These are phyloP conservation scores for Ophioninae sp. DNA, from an alignment of 2,888 invertebrate species.

Conservation along the genomic window DNA sequence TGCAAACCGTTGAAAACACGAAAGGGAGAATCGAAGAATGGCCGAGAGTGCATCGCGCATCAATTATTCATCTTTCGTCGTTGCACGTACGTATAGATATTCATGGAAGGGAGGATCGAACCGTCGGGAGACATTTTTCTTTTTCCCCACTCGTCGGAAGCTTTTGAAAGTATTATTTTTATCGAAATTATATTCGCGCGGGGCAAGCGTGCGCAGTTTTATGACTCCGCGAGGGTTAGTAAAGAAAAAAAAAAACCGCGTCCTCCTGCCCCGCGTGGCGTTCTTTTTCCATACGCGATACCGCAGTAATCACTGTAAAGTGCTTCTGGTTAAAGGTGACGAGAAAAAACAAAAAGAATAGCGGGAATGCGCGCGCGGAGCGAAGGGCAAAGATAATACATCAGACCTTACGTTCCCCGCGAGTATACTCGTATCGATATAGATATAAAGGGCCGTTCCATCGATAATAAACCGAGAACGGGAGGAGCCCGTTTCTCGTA, in stretches of 20 bases:
- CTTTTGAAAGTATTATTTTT: constrained; percentile 1
- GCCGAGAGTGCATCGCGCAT: constrained; percentile 43
- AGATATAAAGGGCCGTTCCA: constrained; percentile 17
- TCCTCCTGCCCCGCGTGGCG: too few relatives aligned
- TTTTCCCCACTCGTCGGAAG: neutral
- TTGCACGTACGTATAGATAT: neutral
- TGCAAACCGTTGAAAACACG: constrained; percentile 54
- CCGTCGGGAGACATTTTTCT: neutral
- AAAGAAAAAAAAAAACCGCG: too few relatives aligned
- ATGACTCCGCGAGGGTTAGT: too few relatives aligned
- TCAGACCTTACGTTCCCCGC: constrained; percentile 24
- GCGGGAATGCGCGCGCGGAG: constrained; percentile 4
- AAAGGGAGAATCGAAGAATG: constrained; percentile 58
- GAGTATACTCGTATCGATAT: constrained; percentile 7
- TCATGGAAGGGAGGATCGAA: neutral
- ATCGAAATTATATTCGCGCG: neutral
- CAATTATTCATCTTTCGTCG: constrained; percentile 33
- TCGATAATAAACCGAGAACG: constrained; percentile 56
- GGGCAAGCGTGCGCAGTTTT: too few relatives aligned
- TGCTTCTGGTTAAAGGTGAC: neutral
- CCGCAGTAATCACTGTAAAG: neutral
- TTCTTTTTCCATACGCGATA: neutral
- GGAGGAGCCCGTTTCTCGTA: constrained; percentile 45
- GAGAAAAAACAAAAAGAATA: constrained; percentile 19
- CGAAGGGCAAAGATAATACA: constrained; percentile 44